These are phyloP conservation scores for Drosophila gaucha DNA, from an alignment of 2,888 invertebrate species.

Conservation along the genomic window DNA sequence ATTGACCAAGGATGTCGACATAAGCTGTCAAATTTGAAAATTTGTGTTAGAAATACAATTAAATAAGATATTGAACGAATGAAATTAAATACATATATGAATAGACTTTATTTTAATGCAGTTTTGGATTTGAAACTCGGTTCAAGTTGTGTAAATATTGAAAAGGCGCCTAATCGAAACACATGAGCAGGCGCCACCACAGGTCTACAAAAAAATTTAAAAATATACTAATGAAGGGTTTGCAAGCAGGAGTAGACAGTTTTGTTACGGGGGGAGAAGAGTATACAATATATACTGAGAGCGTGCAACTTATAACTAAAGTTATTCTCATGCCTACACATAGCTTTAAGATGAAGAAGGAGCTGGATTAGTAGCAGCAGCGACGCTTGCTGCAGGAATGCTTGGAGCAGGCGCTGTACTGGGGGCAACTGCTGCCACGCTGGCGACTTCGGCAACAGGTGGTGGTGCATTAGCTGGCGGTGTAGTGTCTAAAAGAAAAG, in stretches of 20 bases:
- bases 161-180: constrained; percentile 15
- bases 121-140: constrained; percentile 49
- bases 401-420: constrained; percentile 46
- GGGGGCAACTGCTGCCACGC: constrained; percentile 37
- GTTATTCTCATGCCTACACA: constrained; percentile 47
- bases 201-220: constrained; percentile 41
- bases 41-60: background rate
- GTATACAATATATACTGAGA: constrained; percentile 74
- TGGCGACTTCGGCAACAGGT: constrained; percentile 48
- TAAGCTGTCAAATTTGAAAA: background rate
- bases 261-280: constrained; percentile 29
- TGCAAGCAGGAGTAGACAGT: constrained; percentile 33
- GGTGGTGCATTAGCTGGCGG: constrained; percentile 58
- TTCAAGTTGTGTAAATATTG: constrained; percentile 51
- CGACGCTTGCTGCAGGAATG: constrained; percentile 63
- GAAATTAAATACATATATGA: constrained; percentile 48
- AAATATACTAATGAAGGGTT: constrained; percentile 35
- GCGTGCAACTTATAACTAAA: constrained; percentile 66
- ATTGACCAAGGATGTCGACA: no score
- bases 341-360: constrained; percentile 65
- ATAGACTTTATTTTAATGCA: constrained; percentile 67
- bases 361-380: constrained; percentile 45
- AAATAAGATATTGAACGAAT: constrained; percentile 9
- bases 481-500: constrained; percentile 58
- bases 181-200: constrained; percentile 1